Evolutionary conservation across 2,888 invertebrate genomes (phyloP).

Genomic region (Bellardia bayeri): DNA sequence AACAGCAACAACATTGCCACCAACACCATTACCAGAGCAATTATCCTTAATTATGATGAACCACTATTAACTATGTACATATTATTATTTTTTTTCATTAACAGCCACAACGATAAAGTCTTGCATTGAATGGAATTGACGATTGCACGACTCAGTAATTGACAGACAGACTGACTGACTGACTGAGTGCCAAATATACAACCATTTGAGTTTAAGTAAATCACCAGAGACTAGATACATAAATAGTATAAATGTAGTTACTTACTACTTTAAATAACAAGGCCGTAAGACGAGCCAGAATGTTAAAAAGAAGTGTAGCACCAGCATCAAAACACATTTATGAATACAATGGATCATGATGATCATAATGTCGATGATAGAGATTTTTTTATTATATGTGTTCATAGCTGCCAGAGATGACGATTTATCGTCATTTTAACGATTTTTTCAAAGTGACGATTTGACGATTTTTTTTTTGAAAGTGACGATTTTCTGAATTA

Average conservation of each 20-base stretch:
- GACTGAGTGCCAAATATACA: no score
- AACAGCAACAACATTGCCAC: conserved; percentile 2
- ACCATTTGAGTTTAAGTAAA: not conserved
- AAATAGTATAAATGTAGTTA: not conserved
- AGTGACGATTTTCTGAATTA: no score
- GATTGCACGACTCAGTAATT: not conserved
- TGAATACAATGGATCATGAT: conserved; percentile 3
- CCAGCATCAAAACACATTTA: not conserved
- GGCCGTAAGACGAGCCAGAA: not conserved
- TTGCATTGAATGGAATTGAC: conserved; percentile 14
- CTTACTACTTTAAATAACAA: not conserved
- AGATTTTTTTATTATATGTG: not conserved
- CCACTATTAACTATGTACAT: conserved; percentile 11
- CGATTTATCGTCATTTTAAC: no score
- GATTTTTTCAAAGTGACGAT: no score
- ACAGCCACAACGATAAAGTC: conserved; percentile 23
- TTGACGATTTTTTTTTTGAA: no score
- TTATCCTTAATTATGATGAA: conserved; percentile 53
- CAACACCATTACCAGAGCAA: conserved; percentile 21
- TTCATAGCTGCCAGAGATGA: not conserved
- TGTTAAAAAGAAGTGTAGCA: not conserved
- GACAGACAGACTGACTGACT: not conserved
- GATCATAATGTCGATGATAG: not conserved
- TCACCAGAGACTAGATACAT: not conserved
- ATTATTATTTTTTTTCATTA: not conserved